Percentiles rank a stretch among this genome's conserved stretches.
phyloP scores from a whole-genome alignment of 2,888 invertebrate species.

The Harpagoxenus sublaevis region DNA sequence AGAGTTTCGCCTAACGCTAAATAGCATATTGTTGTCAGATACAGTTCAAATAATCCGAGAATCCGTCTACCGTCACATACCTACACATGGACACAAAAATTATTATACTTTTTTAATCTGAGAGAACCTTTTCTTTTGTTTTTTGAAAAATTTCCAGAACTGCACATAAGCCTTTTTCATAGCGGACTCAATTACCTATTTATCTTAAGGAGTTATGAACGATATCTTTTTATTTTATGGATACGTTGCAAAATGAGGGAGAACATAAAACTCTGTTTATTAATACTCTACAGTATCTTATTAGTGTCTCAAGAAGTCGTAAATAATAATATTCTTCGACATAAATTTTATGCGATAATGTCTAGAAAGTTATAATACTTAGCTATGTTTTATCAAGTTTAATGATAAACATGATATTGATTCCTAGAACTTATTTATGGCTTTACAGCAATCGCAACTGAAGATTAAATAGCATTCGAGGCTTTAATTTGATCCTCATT shows the following conservation, averaged over 20 bases:
- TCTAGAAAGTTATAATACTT: background rate
- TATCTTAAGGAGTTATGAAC: background rate
- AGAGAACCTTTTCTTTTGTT: background rate
- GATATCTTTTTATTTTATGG: background rate
- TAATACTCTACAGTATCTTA: conserved; percentile 4
- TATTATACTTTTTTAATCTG: background rate
- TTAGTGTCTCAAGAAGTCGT: conserved; percentile 9
- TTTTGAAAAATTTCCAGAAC: background rate
- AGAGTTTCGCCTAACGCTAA: background rate
- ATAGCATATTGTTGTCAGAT: background rate
- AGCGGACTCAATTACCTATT: background rate
- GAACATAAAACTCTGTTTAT: background rate
- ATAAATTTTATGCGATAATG: conserved; percentile 26
- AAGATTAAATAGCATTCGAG: background rate
- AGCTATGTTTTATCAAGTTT: background rate
- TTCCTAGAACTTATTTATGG: background rate
- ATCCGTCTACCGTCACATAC: background rate
- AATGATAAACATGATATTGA: background rate
- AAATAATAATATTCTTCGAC: conserved; percentile 20
- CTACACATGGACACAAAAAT: background rate
- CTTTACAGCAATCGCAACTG: background rate
- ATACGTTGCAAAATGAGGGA: background rate
- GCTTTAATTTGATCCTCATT: background rate
- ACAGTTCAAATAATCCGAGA: background rate
- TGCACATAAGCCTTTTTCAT: background rate